phyloP scores from a whole-genome alignment of 2,888 invertebrate species.

The Microctonus hyperodae region DNA sequence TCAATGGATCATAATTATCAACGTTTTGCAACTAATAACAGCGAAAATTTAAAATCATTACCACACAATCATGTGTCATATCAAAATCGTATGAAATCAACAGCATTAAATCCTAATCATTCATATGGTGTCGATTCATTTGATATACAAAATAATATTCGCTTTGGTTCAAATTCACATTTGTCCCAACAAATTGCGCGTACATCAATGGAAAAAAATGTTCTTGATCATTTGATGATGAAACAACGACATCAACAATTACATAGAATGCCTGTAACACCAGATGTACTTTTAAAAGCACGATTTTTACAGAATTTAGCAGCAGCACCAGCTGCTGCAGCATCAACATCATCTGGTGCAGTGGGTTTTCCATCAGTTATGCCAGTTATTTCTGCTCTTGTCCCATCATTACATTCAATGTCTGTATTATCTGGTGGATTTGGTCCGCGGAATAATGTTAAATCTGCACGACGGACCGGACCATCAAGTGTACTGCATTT shows the following conservation, averaged over 20 bases:
- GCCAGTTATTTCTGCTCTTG: conserved; percentile 54
- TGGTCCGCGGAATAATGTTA: conserved; percentile 48
- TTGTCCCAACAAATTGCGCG: conserved; percentile 49
- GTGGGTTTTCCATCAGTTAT: conserved; percentile 51
- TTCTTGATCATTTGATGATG: conserved; percentile 54
- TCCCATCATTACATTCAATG: conserved; percentile 52
- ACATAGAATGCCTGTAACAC: not conserved
- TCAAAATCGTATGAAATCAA: conserved; percentile 50
- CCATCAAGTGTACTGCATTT: conserved; percentile 73
- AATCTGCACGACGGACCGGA: conserved; percentile 63
- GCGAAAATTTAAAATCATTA: conserved; percentile 50
- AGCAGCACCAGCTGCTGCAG: conserved; percentile 1
- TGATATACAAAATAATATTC: conserved; percentile 50
- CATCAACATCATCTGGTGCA: conserved; percentile 32
- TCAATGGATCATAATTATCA: conserved; percentile 48
- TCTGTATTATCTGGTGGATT: conserved; percentile 53
- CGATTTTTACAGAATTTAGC: conserved; percentile 18
- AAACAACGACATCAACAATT: conserved; percentile 52
- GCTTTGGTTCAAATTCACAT: conserved; percentile 46
- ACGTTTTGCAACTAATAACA: conserved; percentile 53
- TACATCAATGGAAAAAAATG: conserved; percentile 48
- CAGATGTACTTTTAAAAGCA: conserved; percentile 4
- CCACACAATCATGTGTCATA: conserved; percentile 46
- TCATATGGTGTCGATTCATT: conserved; percentile 53
- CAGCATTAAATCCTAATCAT: conserved; percentile 40